Base-by-base conservation (phyloP, 2,797 vertebrate species). In the Adrianichthys oophorus region DNA sequence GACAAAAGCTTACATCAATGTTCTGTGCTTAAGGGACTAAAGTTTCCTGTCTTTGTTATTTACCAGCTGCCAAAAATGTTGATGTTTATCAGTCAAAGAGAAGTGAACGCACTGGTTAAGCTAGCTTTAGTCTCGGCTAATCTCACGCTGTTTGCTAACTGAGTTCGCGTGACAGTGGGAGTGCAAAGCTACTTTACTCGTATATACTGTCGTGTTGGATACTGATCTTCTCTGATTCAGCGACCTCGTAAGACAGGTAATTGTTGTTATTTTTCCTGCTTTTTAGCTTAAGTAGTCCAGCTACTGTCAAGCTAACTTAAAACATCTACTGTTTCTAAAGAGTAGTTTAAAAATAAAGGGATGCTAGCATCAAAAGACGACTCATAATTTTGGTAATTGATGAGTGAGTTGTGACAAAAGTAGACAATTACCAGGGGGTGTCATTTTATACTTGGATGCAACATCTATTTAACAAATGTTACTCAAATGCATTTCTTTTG, bases 181-280 rank as follows among this genome's bases (percentile, higher is more conserved):
- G n/a, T 41, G 19, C 12, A 5, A 18, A 51, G 62, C 55, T 70
- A 71, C 48, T 51, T 52, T 14, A 4, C 5, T 53, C 42, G 41
- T 37, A 47, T 1, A 29, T 44, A 47, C 52, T 49, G 23, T 24
- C 19, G 12, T 56, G 63, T 46, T 18, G 56, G 3, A 32, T 45
- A 32, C 53, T 53, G 52, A 26, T 54, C 53, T 56, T 52, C 23
- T 54, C 29, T 68, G 70, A 56, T 56, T 53, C 47, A 59, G 23
- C 52, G 70, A 70, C 76, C 72, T 79, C 72, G 64, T 71, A 65
- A 52, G 48, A 47, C 42, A 15, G 51, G 43, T 65, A n/a, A 40
- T 54, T 65, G 19, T 8, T 32, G 23, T 29, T 29, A 18, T 41
- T 56, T 62, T 29, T 37, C 54, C 58, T 48, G 56, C 53, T 56